phyloP scores from a whole-genome alignment of 1,140 invertebrate genomes.

The Pseudomyrmex cubaensis region DNA sequence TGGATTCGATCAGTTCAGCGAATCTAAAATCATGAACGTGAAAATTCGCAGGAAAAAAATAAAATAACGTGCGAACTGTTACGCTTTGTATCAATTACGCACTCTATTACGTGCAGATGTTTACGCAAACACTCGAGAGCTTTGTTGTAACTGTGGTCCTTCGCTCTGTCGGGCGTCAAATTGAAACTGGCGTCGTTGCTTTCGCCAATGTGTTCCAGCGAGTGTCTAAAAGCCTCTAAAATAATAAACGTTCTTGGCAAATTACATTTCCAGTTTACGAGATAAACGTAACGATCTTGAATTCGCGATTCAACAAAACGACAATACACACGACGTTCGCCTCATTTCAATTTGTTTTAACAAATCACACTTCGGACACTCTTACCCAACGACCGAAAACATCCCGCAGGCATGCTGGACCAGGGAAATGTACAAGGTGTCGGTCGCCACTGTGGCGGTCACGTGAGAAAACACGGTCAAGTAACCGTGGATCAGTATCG shows the following conservation, averaged over 20 bases:
- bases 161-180: conserved; percentile 14
- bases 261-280: background rate
- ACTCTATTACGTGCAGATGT: conserved; percentile 44
- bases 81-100: background rate
- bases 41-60: background rate
- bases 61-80: background rate
- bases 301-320: background rate
- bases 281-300: background rate
- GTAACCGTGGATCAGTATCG: conserved; percentile 28
- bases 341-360: background rate
- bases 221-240: conserved; percentile 18
- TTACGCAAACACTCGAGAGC: conserved; percentile 15
- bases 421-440: conserved; percentile 26
- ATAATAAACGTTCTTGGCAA: background rate
- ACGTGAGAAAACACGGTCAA: conserved; percentile 21
- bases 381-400: conserved; percentile 50
- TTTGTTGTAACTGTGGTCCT: conserved; percentile 10
- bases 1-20: conserved; percentile 34
- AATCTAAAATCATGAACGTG: conserved; percentile 15
- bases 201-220: conserved; percentile 36
- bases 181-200: conserved; percentile 7
- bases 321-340: background rate
- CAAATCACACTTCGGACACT: background rate
- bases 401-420: conserved; percentile 47
- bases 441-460: conserved; percentile 27